Evolutionary conservation across 2,113 vertebrate species (phyloP), one percentile per base, ranked within the genome.

Genomic region (Paramormyrops kingsleyae): DNA sequence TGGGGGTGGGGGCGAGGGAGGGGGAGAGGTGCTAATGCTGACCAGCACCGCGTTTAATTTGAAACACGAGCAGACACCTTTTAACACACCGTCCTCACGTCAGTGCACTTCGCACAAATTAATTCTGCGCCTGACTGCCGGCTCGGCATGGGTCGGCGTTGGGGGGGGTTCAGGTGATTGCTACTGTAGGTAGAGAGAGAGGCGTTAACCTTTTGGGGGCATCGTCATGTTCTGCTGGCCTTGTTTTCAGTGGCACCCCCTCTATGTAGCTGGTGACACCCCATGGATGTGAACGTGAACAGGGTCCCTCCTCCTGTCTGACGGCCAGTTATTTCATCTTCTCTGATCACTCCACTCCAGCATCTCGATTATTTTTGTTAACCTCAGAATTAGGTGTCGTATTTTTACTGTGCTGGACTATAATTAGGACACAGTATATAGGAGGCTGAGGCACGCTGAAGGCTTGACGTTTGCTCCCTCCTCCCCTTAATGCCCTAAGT

Each of bases 41-140:
- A 98, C 98, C 98, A 98, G 98, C 97, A 97, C 97, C 96, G 97
- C 97, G 97, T 98, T 99, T 99, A 98, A 99, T 99, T 97, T 98
- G 97, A 98, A 98, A 99, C 98, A 98, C 97, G 97, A 98, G 97
- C 97, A 98, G 97, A 99, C 98, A 98, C 98, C 98, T 99, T 99
- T 98, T 98, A 98, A 97, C 98, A 98, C 97, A 99, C 98, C 97
- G 98, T 99, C 97, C 96, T 99, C 97, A 98, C 98, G 97, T 97
- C 97, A 97, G 96, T 98, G 97, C 97, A 97, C 97, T 98, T 98
- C 97, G 96, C 97, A 97, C 97, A 98, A 98, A 99, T 99, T 97
- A 99, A 99, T 99, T 50, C 49, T 50, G 49, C 13, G 49, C 49
- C 49, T 50, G 49, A 50, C 12, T 50, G 13, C 49, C 12, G 12